Conservation (phyloP, 2,113 vertebrate species). For the Dryoscopus gambensis region DNA sequence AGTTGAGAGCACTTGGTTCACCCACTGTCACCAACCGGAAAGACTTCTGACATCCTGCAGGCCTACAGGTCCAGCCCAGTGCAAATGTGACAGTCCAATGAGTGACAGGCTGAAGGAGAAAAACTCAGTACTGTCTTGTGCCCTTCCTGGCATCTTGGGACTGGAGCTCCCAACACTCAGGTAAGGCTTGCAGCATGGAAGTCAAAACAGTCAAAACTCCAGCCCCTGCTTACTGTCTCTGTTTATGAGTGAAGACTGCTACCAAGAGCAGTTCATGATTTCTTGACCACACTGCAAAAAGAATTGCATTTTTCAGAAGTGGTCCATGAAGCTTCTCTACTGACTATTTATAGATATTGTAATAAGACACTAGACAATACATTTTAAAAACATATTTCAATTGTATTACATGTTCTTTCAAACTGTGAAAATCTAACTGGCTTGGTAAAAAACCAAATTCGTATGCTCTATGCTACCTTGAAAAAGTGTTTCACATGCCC, state of each 20-base stretch:
- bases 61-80: not conserved
- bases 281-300: not conserved
- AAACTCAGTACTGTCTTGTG: not conserved
- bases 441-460: conserved; percentile 17
- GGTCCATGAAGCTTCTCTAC: not conserved
- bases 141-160: not conserved
- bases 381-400: conserved; percentile 49
- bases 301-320: not conserved
- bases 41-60: not conserved
- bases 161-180: not conserved
- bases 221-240: not conserved
- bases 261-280: not conserved
- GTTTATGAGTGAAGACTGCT: not conserved
- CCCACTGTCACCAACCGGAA: not conserved
- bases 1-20: not conserved
- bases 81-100: not conserved
- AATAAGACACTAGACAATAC: conserved; percentile 56
- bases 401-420: conserved; percentile 62
- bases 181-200: not conserved
- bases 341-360: not conserved
- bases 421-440: conserved; percentile 54
- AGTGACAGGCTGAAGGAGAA: not conserved
- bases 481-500: conserved; percentile 35
- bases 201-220: not conserved
- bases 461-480: not conserved